Evolutionary conservation across 1,140 invertebrate species (phyloP).

Genomic region (Uloborus diversus): DNA sequence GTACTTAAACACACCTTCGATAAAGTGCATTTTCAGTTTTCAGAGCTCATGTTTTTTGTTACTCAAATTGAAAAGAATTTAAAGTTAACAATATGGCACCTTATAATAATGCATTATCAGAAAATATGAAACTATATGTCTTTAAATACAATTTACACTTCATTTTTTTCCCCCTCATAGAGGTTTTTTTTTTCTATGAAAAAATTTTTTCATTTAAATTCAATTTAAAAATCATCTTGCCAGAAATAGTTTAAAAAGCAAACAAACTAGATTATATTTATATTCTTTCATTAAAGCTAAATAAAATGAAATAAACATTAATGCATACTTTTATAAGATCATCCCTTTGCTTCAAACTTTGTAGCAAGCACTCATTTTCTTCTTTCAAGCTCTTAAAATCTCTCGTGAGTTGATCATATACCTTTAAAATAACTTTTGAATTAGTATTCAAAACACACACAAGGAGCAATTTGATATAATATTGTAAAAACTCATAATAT

Average conservation of each 20-base stretch:
- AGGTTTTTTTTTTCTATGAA: no score
- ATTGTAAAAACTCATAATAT: not conserved
- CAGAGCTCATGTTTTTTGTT: no score
- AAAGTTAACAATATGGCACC: no score
- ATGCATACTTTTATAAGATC: slow-evolving; percentile 77
- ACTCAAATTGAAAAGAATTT: no score
- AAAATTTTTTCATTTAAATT: no score
- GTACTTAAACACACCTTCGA: no score
- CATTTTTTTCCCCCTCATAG: no score
- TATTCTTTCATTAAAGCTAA: not conserved
- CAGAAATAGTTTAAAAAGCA: not conserved
- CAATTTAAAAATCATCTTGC: not conserved
- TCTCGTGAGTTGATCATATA: slow-evolving; percentile 88
- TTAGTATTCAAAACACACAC: not conserved
- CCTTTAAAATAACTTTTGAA: slow-evolving; percentile 64
- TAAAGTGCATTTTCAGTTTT: no score
- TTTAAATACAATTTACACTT: no score
- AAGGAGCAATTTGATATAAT: not conserved
- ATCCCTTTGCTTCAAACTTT: slow-evolving; percentile 82
- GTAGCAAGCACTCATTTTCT: slow-evolving; percentile 75
- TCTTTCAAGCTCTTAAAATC: slow-evolving; percentile 79
- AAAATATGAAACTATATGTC: no score
- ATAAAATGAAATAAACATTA: not conserved
- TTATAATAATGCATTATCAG: no score
- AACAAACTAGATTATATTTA: not conserved